Evolutionary conservation across 2,113 vertebrate genomes (phyloP).

Genomic region (Amblyopsis rosae): DNA sequence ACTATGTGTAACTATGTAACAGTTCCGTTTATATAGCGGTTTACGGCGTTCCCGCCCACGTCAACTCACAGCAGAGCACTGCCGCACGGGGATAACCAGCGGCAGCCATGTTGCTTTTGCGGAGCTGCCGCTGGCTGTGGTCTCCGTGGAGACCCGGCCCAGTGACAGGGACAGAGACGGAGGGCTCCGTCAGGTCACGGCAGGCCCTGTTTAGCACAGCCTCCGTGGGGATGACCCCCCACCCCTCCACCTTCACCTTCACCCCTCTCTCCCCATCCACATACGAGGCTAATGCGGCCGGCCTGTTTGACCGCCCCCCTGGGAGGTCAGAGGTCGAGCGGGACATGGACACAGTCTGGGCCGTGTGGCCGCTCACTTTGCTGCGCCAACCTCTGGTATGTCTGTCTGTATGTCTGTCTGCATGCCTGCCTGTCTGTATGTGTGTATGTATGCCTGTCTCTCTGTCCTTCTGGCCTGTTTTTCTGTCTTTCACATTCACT

Average conservation of each 20-base stretch:
- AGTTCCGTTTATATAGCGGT: no score
- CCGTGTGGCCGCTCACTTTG: slow-evolving; percentile 20
- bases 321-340: slow-evolving; percentile 2
- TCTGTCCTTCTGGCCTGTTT: neutral
- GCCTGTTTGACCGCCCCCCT: slow-evolving; percentile 1
- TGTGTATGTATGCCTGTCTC: neutral
- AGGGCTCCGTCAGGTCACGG: neutral
- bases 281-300: neutral
- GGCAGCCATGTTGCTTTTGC: neutral
- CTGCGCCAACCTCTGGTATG: neutral
- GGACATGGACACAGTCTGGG: neutral
- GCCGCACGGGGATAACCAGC: no score
- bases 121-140: neutral
- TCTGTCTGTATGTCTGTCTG: neutral
- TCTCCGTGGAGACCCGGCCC: neutral
- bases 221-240: neutral
- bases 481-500: neutral
- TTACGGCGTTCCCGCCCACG: no score
- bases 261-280: neutral
- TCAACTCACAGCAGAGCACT: no score
- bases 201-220: neutral
- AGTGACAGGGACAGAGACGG: slow-evolving; percentile 3
- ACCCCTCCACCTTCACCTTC: no score
- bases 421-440: neutral
- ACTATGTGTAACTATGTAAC: no score